These are phyloP conservation scores for Tethya wilhelma DNA, from an alignment of 37 sponge, comb jelly and placozoan species.

Conservation along the genomic window DNA sequence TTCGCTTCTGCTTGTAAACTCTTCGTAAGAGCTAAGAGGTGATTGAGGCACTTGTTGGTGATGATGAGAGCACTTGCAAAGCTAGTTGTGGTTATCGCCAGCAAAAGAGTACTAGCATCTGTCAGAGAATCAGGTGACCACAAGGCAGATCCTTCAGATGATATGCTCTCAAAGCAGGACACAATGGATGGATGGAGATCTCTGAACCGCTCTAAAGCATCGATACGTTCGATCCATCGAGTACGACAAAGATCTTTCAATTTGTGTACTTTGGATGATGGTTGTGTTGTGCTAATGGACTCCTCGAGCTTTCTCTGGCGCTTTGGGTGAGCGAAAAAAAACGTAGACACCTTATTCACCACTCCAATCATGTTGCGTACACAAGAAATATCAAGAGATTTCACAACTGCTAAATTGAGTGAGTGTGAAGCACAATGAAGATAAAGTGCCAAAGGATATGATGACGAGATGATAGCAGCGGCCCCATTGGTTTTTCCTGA, in stretches of 20 bases:
- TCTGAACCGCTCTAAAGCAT: conserved; percentile 51
- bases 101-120: conserved; percentile 60
- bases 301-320: conserved; percentile 51
- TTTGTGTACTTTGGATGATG: conserved; percentile 25
- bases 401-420: conserved; percentile 59
- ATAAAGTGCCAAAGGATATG: conserved; percentile 52
- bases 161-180: conserved; percentile 64
- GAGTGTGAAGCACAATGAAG: conserved; percentile 60
- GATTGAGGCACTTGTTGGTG: conserved; percentile 46
- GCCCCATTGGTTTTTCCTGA: conserved; percentile 40
- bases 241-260: conserved; percentile 65
- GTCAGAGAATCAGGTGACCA: conserved; percentile 57
- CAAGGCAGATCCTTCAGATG: conserved; percentile 26
- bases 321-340: conserved; percentile 71
- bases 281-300: conserved; percentile 36
- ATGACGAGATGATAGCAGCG: conserved; percentile 36
- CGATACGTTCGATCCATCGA: conserved; percentile 62
- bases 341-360: conserved; percentile 41
- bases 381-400: conserved; percentile 4
- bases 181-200: conserved; percentile 61
- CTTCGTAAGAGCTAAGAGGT: conserved; percentile 46
- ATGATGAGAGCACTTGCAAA: conserved; percentile 61
- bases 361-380: conserved; percentile 69
- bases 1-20: conserved; percentile 65
- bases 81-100: conserved; percentile 53